Evolutionary conservation across 2,113 vertebrate genomes (phyloP).

Genomic region (Lophura nycthemera): DNA sequence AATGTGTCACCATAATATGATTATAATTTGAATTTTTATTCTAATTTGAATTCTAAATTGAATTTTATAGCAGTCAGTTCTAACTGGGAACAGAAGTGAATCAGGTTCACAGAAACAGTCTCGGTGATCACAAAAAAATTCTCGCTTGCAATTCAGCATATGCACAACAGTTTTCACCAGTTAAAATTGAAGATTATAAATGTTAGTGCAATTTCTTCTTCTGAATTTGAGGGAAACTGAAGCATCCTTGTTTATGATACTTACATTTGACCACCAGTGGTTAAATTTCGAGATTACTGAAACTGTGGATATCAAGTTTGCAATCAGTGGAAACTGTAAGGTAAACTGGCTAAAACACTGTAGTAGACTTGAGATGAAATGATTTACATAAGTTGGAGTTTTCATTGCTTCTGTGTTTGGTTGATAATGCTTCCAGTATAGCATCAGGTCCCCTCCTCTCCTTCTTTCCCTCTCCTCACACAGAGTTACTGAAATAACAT

Average conservation of each 20-base stretch:
- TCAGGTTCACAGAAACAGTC: neutral
- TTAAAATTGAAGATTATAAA: neutral
- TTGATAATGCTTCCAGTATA: neutral
- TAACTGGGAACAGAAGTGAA: neutral
- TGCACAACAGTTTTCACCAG: neutral
- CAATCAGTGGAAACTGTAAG: neutral
- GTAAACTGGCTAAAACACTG: neutral
- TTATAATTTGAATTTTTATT: neutral
- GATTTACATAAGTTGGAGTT: neutral
- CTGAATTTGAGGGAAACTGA: neutral
- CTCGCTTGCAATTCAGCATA: neutral
- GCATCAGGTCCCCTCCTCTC: too few relatives aligned
- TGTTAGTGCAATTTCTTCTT: neutral
- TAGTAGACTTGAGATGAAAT: neutral
- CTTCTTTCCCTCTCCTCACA: too few relatives aligned
- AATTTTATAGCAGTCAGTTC: neutral
- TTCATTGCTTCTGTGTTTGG: neutral
- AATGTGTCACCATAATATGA: neutral
- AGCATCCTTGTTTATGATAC: neutral
- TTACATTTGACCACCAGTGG: neutral
- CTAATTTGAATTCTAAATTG: neutral
- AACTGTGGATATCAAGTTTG: neutral
- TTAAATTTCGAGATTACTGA: neutral
- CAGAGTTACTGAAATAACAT: neutral
- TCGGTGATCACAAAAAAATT: neutral